phyloP scores from a whole-genome alignment of 2,113 vertebrate species.

The Anguilla rostrata region DNA sequence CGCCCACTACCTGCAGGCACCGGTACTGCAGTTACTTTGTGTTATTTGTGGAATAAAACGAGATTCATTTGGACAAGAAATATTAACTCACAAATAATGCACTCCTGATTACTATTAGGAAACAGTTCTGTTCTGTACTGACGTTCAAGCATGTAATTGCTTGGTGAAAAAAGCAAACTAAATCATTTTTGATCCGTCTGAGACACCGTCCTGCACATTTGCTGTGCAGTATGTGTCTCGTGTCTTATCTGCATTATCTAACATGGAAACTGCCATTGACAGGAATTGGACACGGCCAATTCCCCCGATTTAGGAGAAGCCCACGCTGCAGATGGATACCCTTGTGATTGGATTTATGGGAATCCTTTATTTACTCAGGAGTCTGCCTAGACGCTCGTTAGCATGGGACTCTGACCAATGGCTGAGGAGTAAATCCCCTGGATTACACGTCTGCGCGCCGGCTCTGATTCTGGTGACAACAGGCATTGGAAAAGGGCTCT shows the following conservation, averaged over 20 bases:
- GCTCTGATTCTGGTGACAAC: neutral
- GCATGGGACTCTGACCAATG: neutral
- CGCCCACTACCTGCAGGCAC: no score
- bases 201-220: neutral
- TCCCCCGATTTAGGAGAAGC: neutral
- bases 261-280: neutral
- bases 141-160: no score
- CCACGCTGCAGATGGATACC: neutral
- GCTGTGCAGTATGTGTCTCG: neutral
- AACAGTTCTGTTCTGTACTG: no score
- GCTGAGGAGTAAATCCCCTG: neutral
- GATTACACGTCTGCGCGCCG: neutral
- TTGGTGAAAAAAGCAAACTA: no score
- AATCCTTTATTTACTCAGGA: neutral
- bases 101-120: no score
- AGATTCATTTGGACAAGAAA: no score
- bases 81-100: no score
- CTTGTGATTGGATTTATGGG: neutral
- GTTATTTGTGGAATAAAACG: no score
- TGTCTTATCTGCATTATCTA: no score
- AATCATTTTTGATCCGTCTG: neutral
- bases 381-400: neutral
- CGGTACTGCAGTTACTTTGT: no score
- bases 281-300: neutral
- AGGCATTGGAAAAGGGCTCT: neutral